Conservation (phyloP, 2,888 invertebrate genomes). For the Rhamphomyia laevipes region DNA sequence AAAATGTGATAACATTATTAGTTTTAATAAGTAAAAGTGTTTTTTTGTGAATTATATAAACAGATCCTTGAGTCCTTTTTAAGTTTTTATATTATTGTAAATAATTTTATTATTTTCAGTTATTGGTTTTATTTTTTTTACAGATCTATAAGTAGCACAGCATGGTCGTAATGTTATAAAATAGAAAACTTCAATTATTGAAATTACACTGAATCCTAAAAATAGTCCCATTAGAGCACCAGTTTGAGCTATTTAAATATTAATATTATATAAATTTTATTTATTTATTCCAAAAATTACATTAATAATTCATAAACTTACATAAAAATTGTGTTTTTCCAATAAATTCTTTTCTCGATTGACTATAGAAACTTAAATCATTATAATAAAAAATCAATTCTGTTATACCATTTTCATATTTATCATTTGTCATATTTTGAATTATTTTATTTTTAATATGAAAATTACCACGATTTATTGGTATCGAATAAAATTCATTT, state of each 20-base stretch:
- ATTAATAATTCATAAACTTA: constrained; percentile 38
- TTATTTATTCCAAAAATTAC: too few species aligned
- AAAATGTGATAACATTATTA: too few species aligned
- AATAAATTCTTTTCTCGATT: constrained; percentile 65
- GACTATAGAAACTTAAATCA: constrained; percentile 56
- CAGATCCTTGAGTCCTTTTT: too few species aligned
- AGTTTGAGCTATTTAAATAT: constrained; percentile 47
- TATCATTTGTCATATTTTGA: constrained; percentile 19
- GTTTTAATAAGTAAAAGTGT: too few species aligned
- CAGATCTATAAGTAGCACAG: not conserved
- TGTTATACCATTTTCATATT: constrained; percentile 44
- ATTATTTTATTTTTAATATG: constrained; percentile 25
- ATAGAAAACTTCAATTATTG: constrained; percentile 63
- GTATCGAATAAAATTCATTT: constrained; percentile 47
- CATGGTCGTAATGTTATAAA: constrained; percentile 33
- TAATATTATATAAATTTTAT: not conserved
- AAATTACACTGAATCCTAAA: constrained; percentile 75
- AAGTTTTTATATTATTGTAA: too few species aligned
- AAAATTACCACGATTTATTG: constrained; percentile 39
- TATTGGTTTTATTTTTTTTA: too few species aligned
- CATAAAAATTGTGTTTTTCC: constrained; percentile 74
- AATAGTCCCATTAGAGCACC: constrained; percentile 74
- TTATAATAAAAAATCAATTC: constrained; percentile 62
- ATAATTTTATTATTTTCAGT: too few species aligned
- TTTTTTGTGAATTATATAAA: too few species aligned